Base-by-base conservation (phyloP, 2,797 vertebrate species). In the Karalla daura region DNA sequence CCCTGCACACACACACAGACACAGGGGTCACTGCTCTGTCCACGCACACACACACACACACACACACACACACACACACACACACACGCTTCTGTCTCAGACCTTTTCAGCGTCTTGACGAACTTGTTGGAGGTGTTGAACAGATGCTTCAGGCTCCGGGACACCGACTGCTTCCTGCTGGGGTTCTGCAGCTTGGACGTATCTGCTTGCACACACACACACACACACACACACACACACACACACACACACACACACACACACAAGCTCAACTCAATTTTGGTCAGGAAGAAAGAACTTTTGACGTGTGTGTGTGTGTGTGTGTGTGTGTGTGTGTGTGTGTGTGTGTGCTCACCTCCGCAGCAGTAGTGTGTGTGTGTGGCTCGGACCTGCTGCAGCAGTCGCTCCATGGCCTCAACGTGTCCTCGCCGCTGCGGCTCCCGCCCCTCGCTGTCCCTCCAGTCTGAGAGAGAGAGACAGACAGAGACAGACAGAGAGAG, bases 91-190 rank as follows among this genome's bases (percentile, higher is more conserved):
- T n/a, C n/a, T n/a, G n/a, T n/a, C 2, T 91, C 93, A 59, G 84
- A 99, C 98, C 98, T 95, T 92, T 98, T 99, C 65, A 99, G 94
- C 18, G 93, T 98, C 89, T 98, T 99, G 80, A 98, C 95, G 90
- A 99, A 99, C 89, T 98, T 99, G 92, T 95, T 97, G 55, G 97
- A 98, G 70, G 97, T 98, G 85, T 98, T 96, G 87, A 99, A 99
- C 68, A 99, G 95, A 68, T 98, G 97, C 83, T 98, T 98, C 76
- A 99, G 90, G 74, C 97, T 98, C 56, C 96, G 94, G 64, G 97
- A 99, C 28, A 99, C 96, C 0, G 98, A 99, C 81, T 96, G 98
- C 86, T 99, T 99, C 74, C 97, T 96, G 86, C 96, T 96, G 1
- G 95, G 78, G 70, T 96, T 97, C 90, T 96, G 97, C 58, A 96